phyloP scores from a whole-genome alignment of 2,797 vertebrate genomes.

The Meda fulgida region DNA sequence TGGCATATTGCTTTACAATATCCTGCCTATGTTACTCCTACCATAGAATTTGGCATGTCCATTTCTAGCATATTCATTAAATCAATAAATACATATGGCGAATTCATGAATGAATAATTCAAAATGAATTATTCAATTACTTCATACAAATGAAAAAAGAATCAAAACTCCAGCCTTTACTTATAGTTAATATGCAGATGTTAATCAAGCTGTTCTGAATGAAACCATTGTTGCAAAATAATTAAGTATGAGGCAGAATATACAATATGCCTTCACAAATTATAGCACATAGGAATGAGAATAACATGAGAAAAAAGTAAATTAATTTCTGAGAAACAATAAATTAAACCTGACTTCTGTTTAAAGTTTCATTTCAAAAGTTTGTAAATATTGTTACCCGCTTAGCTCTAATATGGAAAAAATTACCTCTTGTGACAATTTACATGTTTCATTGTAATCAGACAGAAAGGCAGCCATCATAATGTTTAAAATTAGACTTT shows the following conservation, averaged over 20 bases:
- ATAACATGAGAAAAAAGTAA: slow-evolving; percentile 42
- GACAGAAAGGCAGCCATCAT: slow-evolving; percentile 70
- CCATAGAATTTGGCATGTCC: not conserved
- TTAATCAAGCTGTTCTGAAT: slow-evolving; percentile 52
- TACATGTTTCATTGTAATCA: slow-evolving; percentile 87
- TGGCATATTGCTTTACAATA: not conserved
- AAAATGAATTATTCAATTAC: slow-evolving; percentile 31
- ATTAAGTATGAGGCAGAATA: slow-evolving; percentile 43
- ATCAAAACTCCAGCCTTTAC: not conserved
- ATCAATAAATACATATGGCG: not conserved
- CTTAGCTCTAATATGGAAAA: slow-evolving; percentile 79
- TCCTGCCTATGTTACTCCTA: not conserved
- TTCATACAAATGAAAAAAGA: slow-evolving; percentile 25
- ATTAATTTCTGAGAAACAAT: slow-evolving; percentile 61
- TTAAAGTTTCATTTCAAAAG: slow-evolving; percentile 74
- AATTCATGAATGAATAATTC: slow-evolving; percentile 16
- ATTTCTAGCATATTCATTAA: not conserved
- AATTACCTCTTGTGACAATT: slow-evolving; percentile 76
- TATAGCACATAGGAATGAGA: slow-evolving; percentile 32
- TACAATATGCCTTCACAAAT: slow-evolving; percentile 44
- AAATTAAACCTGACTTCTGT: slow-evolving; percentile 61
- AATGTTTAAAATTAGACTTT: slow-evolving; percentile 91
- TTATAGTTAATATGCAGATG: slow-evolving; percentile 51
- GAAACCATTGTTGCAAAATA: slow-evolving; percentile 49
- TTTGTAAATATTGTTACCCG: slow-evolving; percentile 86